phyloP scores from a whole-genome alignment of 1,140 invertebrate species.

The Bombus waltoni region DNA sequence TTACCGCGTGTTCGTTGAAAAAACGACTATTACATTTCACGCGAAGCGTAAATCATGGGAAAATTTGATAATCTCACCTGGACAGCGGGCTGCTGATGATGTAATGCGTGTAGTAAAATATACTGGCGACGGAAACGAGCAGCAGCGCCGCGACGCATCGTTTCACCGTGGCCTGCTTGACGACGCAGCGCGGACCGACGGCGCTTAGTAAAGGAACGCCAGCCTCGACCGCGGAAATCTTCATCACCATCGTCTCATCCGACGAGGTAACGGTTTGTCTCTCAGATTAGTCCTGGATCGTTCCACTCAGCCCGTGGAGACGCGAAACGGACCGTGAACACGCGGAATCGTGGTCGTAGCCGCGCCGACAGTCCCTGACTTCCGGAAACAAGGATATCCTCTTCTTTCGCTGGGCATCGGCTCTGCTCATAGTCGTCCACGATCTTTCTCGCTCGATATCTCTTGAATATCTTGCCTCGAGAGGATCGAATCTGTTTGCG shows the following conservation, averaged over 20 bases:
- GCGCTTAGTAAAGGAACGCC: slow-evolving; percentile 79
- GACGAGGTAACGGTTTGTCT: slow-evolving; percentile 51
- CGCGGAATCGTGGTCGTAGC: slow-evolving; percentile 2
- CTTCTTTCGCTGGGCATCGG: slow-evolving; percentile 30
- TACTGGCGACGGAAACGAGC: slow-evolving; percentile 87
- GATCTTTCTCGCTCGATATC: not conserved
- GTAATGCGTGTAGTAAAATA: slow-evolving; percentile 90
- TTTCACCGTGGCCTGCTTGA: slow-evolving; percentile 88
- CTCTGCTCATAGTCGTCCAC: slow-evolving; percentile 27
- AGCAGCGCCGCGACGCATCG: slow-evolving; percentile 87
- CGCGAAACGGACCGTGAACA: not conserved
- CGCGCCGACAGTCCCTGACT: slow-evolving; percentile 43
- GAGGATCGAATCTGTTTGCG: slow-evolving; percentile 21
- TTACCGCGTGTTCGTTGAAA: not conserved
- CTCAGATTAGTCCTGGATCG: slow-evolving; percentile 40
- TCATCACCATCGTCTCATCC: slow-evolving; percentile 75
- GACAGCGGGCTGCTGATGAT: slow-evolving; percentile 87
- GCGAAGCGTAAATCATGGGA: not conserved
- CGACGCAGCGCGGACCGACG: slow-evolving; percentile 83
- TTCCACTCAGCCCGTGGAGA: slow-evolving; percentile 14
- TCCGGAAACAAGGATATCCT: slow-evolving; percentile 4
- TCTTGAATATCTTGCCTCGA: not conserved
- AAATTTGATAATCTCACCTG: slow-evolving; percentile 82
- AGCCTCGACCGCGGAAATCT: slow-evolving; percentile 77
- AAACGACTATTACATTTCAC: not conserved